phyloP scores from a whole-genome alignment of 2,113 vertebrate species.

The Neolamprologus toae region DNA sequence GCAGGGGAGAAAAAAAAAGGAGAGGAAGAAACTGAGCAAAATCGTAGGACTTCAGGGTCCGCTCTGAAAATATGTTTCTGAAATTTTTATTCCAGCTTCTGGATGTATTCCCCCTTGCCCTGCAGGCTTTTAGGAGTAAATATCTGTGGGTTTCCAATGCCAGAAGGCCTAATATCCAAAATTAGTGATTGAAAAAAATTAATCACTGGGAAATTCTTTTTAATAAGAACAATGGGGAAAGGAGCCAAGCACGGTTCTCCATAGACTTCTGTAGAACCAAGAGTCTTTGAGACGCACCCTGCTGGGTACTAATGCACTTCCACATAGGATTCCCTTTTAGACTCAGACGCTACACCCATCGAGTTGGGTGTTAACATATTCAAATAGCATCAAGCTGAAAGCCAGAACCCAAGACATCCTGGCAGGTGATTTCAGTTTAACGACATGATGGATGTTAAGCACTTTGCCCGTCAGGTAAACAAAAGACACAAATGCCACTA shows the following conservation, averaged over 20 bases:
- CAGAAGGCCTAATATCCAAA: background rate
- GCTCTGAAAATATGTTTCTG: background rate
- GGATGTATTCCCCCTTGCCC: too few species aligned
- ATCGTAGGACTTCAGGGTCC: background rate
- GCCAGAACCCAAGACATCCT: rapidly evolving
- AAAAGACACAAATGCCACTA: constrained; percentile 37
- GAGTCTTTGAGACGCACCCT: background rate
- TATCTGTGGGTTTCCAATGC: background rate
- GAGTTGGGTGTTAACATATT: background rate
- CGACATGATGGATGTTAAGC: background rate
- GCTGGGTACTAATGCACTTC: background rate
- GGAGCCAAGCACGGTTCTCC: background rate
- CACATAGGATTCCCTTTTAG: background rate
- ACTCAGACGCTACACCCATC: background rate
- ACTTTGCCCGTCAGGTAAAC: background rate
- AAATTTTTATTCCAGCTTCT: background rate
- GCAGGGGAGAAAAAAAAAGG: background rate
- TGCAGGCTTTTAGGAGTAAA: background rate
- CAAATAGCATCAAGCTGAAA: background rate
- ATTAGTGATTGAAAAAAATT: background rate
- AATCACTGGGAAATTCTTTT: background rate
- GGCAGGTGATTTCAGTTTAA: background rate
- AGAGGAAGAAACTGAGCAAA: background rate
- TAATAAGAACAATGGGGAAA: too few species aligned
- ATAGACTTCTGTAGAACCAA: background rate